phyloP scores from a whole-genome alignment of 35 echinoderm and acorn worm genomes.

The Heliocidaris erythrogramma region DNA sequence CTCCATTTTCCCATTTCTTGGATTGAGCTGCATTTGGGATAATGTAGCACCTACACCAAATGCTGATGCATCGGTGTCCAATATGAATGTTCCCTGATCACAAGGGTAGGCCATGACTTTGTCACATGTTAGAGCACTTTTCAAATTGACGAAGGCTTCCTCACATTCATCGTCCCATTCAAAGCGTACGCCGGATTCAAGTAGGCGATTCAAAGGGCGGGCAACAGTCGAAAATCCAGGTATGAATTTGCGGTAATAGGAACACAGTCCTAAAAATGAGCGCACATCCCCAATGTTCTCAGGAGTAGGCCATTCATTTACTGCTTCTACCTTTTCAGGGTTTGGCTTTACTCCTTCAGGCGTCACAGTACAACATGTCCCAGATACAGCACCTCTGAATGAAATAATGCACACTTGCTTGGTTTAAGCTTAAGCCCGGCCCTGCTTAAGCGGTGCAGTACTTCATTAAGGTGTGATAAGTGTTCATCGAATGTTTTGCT shows the following conservation, averaged over 20 bases:
- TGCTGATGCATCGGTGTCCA: slow-evolving; percentile 58
- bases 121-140: not conserved
- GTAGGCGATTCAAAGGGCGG: slow-evolving; percentile 45
- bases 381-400: slow-evolving; percentile 43
- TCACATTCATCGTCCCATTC: slow-evolving; percentile 51
- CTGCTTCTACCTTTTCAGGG: slow-evolving; percentile 43
- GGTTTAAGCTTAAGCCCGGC: slow-evolving; percentile 58
- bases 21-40: slow-evolving; percentile 30
- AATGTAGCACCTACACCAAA: slow-evolving; percentile 28
- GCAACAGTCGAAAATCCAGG: slow-evolving; percentile 43
- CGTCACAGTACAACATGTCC: slow-evolving; percentile 50
- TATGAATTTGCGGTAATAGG: slow-evolving; percentile 69
- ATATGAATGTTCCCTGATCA: slow-evolving; percentile 25
- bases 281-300: slow-evolving; percentile 41
- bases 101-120: slow-evolving; percentile 52
- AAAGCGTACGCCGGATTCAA: slow-evolving; percentile 56
- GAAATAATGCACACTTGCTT: slow-evolving; percentile 53
- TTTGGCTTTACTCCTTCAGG: slow-evolving; percentile 42
- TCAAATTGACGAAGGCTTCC: slow-evolving; percentile 54
- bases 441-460: slow-evolving; percentile 22
- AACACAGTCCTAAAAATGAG: slow-evolving; percentile 57
- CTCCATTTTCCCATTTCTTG: not conserved
- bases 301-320: slow-evolving; percentile 39
- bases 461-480: slow-evolving; percentile 29
- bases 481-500: slow-evolving; percentile 38